Evolutionary conservation across 2,797 vertebrate species (phyloP).

Genomic region (Platyrinchus mystaceus): DNA sequence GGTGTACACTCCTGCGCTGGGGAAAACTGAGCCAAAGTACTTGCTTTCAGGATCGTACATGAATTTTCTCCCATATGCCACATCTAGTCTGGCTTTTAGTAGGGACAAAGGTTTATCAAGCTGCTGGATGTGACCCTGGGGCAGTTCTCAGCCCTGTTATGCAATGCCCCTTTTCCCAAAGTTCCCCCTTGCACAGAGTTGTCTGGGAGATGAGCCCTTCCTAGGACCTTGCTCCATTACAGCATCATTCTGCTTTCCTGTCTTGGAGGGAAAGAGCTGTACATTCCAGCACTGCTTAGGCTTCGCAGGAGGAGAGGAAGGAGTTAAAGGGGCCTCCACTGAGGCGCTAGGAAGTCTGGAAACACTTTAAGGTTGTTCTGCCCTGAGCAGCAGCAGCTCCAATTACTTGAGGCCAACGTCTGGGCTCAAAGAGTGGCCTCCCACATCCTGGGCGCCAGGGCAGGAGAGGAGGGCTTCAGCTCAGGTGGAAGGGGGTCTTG

Average conservation of each 20-base stretch:
- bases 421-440: slow-evolving; percentile 4
- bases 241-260: background rate
- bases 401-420: slow-evolving; percentile 31
- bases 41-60: background rate
- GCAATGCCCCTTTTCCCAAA: background rate
- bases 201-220: background rate
- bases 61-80: background rate
- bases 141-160: background rate
- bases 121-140: background rate
- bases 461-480: background rate
- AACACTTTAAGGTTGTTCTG: slow-evolving; percentile 25
- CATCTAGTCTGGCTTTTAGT: background rate
- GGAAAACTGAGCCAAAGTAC: background rate
- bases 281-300: background rate
- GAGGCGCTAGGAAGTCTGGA: slow-evolving; percentile 52
- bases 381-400: slow-evolving; percentile 14
- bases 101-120: background rate
- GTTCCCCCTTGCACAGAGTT: background rate
- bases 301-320: slow-evolving; percentile 16
- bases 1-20: background rate
- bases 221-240: background rate
- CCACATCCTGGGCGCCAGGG: background rate
- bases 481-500: background rate
- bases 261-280: background rate
- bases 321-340: slow-evolving; percentile 42